phyloP scores from a whole-genome alignment of 2,113 vertebrate species.

The Amazona vittata region DNA sequence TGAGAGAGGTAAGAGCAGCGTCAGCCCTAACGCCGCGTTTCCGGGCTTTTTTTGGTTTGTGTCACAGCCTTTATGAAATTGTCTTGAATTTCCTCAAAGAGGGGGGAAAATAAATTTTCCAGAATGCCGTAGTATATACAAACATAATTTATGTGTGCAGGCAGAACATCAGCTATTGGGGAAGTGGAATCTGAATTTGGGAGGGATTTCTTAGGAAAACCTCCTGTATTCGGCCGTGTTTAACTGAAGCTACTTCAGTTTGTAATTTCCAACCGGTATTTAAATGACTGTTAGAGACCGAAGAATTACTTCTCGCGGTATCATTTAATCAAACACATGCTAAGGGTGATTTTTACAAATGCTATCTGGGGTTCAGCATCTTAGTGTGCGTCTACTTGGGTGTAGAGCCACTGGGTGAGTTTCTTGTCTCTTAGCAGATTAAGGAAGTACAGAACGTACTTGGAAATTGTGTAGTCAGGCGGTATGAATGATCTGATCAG shows the following conservation, averaged over 20 bases:
- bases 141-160: not conserved
- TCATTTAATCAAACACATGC: not conserved
- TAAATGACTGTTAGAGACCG: constrained; percentile 3
- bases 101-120: constrained; percentile 44
- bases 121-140: not conserved
- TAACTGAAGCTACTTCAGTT: constrained; percentile 22
- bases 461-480: not conserved
- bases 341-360: not conserved
- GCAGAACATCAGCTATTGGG: not conserved
- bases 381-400: not conserved
- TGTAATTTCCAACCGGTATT: constrained; percentile 49
- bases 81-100: constrained; percentile 30
- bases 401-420: not conserved
- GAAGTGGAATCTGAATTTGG: not conserved
- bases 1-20: constrained; percentile 31
- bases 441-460: not conserved
- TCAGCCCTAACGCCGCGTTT: constrained; percentile 43
- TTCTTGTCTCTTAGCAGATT: not conserved
- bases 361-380: not conserved
- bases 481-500: not conserved
- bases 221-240: not conserved
- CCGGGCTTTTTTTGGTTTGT: constrained; percentile 65
- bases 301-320: constrained; percentile 10
- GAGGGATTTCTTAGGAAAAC: not conserved
- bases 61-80: constrained; percentile 48